Evolutionary conservation across 2,888 invertebrate genomes (phyloP).

Genomic region (Andrena dorsata): DNA sequence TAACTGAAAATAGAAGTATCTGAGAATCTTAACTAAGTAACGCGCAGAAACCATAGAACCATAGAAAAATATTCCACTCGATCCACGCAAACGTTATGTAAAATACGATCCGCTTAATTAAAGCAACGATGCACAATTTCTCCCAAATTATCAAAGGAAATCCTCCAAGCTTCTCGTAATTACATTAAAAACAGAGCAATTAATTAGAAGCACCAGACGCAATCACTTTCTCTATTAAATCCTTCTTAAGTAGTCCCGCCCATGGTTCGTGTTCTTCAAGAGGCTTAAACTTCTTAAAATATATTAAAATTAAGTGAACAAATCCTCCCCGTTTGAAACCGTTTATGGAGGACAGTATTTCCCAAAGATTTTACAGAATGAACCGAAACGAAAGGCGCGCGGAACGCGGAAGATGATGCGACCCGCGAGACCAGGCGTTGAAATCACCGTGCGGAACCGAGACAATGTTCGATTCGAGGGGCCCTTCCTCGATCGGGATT

Average conservation of each 20-base stretch:
- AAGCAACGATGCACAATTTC: conserved; percentile 1
- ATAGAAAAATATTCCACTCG: neutral
- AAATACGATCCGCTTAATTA: neutral
- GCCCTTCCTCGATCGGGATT: neutral
- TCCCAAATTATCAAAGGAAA: too few species aligned
- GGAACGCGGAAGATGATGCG: neutral
- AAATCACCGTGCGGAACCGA: conserved; percentile 40
- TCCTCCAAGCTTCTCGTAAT: too few species aligned
- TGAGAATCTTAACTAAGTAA: neutral
- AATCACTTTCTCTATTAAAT: too few species aligned
- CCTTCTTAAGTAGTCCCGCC: too few species aligned
- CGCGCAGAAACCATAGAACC: neutral
- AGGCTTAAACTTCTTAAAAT: too few species aligned
- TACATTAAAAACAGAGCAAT: too few species aligned
- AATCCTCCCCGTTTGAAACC: too few species aligned
- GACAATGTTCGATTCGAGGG: neutral
- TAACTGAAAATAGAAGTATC: neutral
- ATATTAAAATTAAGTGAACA: too few species aligned
- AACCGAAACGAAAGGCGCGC: neutral
- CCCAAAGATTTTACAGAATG: neutral
- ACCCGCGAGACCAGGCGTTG: conserved; percentile 40
- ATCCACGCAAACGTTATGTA: neutral
- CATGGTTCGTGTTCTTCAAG: too few species aligned
- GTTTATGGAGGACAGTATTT: neutral
- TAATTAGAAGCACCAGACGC: too few species aligned